Base-by-base conservation (phyloP, 2,113 vertebrate genomes). In the Gavialis gangeticus region DNA sequence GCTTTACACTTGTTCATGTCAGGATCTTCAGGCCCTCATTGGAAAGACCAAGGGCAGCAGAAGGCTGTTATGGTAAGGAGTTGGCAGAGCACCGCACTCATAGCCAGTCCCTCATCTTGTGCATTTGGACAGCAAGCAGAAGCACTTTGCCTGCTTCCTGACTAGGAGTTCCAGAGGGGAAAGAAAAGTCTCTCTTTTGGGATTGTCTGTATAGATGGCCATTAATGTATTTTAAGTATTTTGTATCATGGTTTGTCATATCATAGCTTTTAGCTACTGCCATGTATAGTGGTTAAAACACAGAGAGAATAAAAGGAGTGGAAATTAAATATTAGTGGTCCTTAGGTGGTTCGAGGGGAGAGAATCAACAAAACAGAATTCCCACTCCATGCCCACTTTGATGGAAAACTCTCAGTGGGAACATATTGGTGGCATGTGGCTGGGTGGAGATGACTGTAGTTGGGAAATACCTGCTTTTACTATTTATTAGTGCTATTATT, bases 11-110 rank as follows among this genome's bases (percentile, higher is more conserved):
- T 93, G 94, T 92, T 94, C 94, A 94, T 94, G 82, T 67, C 37
- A 60, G 3, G 14, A 73, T 57, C 87, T 90, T 90, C 79, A 90
- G 56, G n/a, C 82, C 90, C 94, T 96, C 95, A 90, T 89, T 96
- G 94, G 90, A 14, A 90, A 76, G 67, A 25, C 85, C 66, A 55
- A 77, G 96, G 90, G 60, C 82, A 87, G 88, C 90, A 84, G 69
- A 96, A 92, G 69, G 91, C 90, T 89, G 60, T 60, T 84, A 73
- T 46, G 88, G 67, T 0, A 8, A 71, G 28, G 25, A 92, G 79
- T 63, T 87, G 79, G 84, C 66, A 80, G 63, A 56, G 79, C 75
- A 90, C 37, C 37, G 6, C 37, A 46, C 37, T 46, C 37, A 46
- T 46, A 7, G 37, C 46, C 46, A 46, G 46, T 46, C 46, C 46